These are phyloP conservation scores for Agrypnia vestita DNA, from an alignment of 1,140 invertebrate genomes.

Conservation along the genomic window DNA sequence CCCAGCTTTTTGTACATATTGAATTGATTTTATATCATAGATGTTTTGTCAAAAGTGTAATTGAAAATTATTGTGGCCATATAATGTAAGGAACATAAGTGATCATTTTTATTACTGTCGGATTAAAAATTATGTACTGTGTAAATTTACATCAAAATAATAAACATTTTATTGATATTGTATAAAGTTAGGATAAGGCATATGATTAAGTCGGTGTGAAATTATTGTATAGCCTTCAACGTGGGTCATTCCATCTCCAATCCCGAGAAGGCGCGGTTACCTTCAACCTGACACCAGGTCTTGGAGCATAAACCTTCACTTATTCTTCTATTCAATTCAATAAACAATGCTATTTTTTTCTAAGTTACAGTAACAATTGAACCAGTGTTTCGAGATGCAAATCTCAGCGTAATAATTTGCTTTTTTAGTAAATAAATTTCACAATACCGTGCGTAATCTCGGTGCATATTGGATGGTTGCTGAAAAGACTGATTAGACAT, in stretches of 20 bases:
- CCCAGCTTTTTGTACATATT: slow-evolving; percentile 53
- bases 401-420: no score
- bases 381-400: no score
- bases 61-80: slow-evolving; percentile 53
- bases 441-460: no score
- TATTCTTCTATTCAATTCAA: no score
- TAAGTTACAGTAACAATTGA: no score
- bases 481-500: slow-evolving; percentile 14
- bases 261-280: background rate
- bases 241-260: slow-evolving; percentile 16
- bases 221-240: slow-evolving; percentile 41
- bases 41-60: slow-evolving; percentile 46
- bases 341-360: no score
- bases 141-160: slow-evolving; percentile 48
- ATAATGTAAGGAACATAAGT: slow-evolving; percentile 52
- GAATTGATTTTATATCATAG: slow-evolving; percentile 49
- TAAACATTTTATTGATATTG: slow-evolving; percentile 36
- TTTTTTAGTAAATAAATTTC: no score
- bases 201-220: slow-evolving; percentile 51
- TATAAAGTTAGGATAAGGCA: slow-evolving; percentile 22
- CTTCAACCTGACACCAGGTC: no score
- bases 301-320: no score
- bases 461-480: no score
- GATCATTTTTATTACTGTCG: slow-evolving; percentile 52
- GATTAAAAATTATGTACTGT: slow-evolving; percentile 45